These are phyloP conservation scores for Muntiacus muntjak DNA, from an alignment of 2,113 vertebrate species.

Conservation along the genomic window DNA sequence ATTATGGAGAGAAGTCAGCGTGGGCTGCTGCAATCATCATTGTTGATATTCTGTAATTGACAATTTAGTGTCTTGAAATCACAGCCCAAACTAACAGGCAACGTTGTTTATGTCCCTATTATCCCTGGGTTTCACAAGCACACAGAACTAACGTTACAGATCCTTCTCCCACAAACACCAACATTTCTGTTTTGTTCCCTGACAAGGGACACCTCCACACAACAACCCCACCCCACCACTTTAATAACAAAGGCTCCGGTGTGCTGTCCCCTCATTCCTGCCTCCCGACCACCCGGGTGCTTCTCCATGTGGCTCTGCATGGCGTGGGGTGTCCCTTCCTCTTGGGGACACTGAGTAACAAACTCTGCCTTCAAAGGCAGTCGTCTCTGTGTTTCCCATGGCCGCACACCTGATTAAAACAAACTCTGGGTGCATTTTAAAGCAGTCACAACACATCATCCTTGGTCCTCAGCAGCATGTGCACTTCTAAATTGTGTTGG, in stretches of 20 bases:
- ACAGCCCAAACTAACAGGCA: neutral
- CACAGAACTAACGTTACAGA: neutral
- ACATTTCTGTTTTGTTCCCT: neutral
- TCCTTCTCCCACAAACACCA: neutral
- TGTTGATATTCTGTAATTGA: neutral
- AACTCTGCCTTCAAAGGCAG: neutral
- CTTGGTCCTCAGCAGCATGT: neutral
- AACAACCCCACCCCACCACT: fast-evolving
- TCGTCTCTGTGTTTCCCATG: neutral
- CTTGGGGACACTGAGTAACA: neutral
- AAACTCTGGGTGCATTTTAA: neutral
- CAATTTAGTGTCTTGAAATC: neutral
- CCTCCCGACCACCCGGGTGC: too few relatives aligned
- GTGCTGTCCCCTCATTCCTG: fast-evolving
- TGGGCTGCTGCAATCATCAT: neutral
- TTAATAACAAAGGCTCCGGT: neutral
- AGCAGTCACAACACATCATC: neutral
- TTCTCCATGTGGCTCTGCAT: neutral
- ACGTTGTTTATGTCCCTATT: neutral
- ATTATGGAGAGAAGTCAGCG: fast-evolving
- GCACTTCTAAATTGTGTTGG: neutral
- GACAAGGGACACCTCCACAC: neutral
- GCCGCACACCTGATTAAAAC: neutral
- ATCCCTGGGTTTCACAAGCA: neutral
- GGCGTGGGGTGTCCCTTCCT: neutral